Evolutionary conservation across 2,113 vertebrate genomes (phyloP), one percentile per base, ranked within the genome.

Genomic region (Sylvia atricapilla): DNA sequence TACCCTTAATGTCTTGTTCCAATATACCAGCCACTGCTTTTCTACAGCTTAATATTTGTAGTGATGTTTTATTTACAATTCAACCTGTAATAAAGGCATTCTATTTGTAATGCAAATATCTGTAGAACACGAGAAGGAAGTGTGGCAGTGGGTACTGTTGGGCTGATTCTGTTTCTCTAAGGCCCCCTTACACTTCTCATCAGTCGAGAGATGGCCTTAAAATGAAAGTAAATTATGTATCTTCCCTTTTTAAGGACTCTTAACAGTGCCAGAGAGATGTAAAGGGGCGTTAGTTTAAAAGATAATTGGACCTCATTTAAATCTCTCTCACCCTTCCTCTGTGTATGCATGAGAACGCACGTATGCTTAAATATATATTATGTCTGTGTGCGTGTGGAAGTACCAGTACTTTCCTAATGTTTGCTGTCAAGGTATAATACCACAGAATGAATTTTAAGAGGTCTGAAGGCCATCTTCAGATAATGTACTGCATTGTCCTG

Each of bases 31-130:
- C 44, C 62, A 30, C 46, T 86, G 76, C 70, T 92, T 76, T 37
- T 55, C 44, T 91, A n/a, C 53, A 83, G 68, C 82, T 95, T 83
- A 73, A n/a, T 96, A 82, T 92, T 93, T 96, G 75, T 89, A 95
- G 58, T 72, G 37, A 58, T 89, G 80, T 87, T 96, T 96, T 94
- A 87, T 96, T 96, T 87, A 87, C 64, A 91, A 70, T 91, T 58
- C 89, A 95, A 78, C 69, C 59, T 87, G 85, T 94, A 93, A 87
- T 91, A 93, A 94, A 95, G 70, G 50, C 44, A 74, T 90, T 70
- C 87, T 33, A 70, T 95, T 91, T 97, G 84, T 94, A 96, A 91
- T 91, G 66, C 72, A 93, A 39, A 74, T 95, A 27, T 58, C 58
- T 93, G 75, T 88, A 82, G 87, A 93, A 92, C 6, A 9, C 55